Percentiles rank a stretch among this genome's conserved stretches.
Evolutionary conservation across 2,797 vertebrate genomes (phyloP).

Genomic region (Staurois parvus): DNA sequence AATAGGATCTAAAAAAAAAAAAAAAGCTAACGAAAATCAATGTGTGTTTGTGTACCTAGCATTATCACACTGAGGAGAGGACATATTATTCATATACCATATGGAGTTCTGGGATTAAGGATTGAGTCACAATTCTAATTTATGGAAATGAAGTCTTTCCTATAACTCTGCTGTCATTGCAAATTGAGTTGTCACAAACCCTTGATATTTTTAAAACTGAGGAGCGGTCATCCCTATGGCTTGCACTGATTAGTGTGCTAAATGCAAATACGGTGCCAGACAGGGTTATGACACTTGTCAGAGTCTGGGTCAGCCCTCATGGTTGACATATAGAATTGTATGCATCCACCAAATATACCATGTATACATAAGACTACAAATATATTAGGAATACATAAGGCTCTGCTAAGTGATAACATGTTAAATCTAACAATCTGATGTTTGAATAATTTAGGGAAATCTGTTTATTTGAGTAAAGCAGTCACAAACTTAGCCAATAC

Average conservation of each 20-base stretch:
- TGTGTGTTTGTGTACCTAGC: not conserved
- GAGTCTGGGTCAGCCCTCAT: not conserved
- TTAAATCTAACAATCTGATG: too few species aligned
- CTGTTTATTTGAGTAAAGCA: not conserved
- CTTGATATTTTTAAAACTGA: slow-evolving; percentile 13
- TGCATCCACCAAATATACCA: not conserved
- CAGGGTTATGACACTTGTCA: not conserved
- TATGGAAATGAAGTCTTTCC: slow-evolving; percentile 18
- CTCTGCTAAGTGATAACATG: not conserved
- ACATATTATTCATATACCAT: not conserved
- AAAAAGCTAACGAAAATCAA: not conserved
- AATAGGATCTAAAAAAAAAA: not conserved
- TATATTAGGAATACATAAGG: not conserved
- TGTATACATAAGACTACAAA: not conserved
- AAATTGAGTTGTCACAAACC: slow-evolving; percentile 32
- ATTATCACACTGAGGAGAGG: not conserved
- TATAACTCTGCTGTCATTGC: slow-evolving; percentile 12
- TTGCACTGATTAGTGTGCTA: slow-evolving; percentile 14
- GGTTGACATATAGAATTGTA: not conserved
- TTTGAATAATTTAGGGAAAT: too few species aligned
- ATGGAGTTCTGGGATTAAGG: slow-evolving; percentile 2
- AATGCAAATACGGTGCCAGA: not conserved
- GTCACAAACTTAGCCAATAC: not conserved
- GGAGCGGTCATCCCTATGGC: not conserved
- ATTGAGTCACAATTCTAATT: slow-evolving; percentile 18